Evolutionary conservation across 2,113 vertebrate species (phyloP).

Genomic region (Rattus norvegicus): DNA sequence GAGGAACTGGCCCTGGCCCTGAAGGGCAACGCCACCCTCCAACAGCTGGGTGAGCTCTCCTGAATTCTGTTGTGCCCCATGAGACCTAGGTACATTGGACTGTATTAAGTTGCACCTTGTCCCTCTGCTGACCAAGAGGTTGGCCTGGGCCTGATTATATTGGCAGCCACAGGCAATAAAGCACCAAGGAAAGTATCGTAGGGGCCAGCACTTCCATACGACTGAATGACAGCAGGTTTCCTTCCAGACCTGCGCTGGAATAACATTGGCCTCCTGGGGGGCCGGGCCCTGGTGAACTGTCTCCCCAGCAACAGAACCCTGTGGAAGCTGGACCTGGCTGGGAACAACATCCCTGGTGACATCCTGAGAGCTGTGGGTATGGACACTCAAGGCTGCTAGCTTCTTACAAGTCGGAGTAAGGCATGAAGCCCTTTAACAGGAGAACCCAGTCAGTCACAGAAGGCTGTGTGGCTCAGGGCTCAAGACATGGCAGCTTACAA

Average conservation of each 20-base stretch:
- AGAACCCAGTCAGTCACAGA: rapidly evolving
- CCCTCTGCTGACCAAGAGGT: not conserved
- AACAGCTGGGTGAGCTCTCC: slow-evolving; percentile 91
- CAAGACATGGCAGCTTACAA: not conserved
- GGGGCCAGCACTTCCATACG: not conserved
- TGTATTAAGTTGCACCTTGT: not conserved
- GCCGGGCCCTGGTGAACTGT: slow-evolving; percentile 90
- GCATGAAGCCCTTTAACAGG: not conserved
- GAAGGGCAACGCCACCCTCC: slow-evolving; percentile 87
- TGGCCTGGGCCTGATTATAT: not conserved
- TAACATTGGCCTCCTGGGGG: slow-evolving; percentile 94
- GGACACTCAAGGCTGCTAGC: not conserved
- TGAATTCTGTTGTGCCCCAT: not conserved
- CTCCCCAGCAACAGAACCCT: slow-evolving; percentile 92
- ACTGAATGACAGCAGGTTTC: slow-evolving; percentile 42
- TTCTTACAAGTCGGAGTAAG: not conserved
- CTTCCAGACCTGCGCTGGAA: slow-evolving; percentile 96
- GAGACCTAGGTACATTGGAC: not conserved
- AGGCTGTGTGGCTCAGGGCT: not conserved
- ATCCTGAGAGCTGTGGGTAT: slow-evolving; percentile 93
- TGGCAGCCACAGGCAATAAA: not conserved
- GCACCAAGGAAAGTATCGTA: rapidly evolving
- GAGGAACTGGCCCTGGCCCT: slow-evolving; percentile 91
- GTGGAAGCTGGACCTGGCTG: slow-evolving; percentile 92
- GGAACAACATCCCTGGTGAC: slow-evolving; percentile 95